Conservation (phyloP, 1,140 invertebrate species). For the Sinonovacula constricta region DNA sequence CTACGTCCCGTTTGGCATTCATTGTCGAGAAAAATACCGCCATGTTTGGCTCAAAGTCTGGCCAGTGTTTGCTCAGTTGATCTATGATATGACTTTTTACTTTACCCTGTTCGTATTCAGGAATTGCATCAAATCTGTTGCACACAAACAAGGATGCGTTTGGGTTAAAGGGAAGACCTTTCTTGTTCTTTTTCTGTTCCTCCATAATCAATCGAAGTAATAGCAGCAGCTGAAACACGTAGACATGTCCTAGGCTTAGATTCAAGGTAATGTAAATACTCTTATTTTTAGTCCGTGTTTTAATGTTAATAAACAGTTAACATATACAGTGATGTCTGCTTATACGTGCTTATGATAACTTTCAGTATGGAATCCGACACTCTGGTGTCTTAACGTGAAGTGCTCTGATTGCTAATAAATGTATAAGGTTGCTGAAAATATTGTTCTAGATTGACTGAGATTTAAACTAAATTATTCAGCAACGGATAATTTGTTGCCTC, state of each 20-base stretch:
- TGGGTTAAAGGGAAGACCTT: slow-evolving; percentile 51
- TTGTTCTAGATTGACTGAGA: too few relatives aligned
- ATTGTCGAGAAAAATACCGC: slow-evolving; percentile 59
- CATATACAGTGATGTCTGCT: too few relatives aligned
- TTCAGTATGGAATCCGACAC: background rate
- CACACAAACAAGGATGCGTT: slow-evolving; percentile 63
- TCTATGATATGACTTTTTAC: slow-evolving; percentile 55
- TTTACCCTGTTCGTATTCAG: slow-evolving; percentile 28
- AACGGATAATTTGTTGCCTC: too few relatives aligned
- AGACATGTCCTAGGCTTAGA: too few relatives aligned
- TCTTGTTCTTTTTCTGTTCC: slow-evolving; percentile 22
- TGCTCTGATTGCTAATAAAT: too few relatives aligned
- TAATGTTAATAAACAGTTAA: too few relatives aligned
- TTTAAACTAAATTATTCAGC: too few relatives aligned
- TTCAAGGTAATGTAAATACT: too few relatives aligned
- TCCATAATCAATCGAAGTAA: slow-evolving; percentile 60
- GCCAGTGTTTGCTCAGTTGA: slow-evolving; percentile 61
- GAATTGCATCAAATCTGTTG: slow-evolving; percentile 64
- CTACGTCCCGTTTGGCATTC: slow-evolving; percentile 28
- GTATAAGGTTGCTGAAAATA: slow-evolving; percentile 63
- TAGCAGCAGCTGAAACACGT: slow-evolving; percentile 57
- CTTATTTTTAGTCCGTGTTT: too few relatives aligned
- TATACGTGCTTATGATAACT: too few relatives aligned
- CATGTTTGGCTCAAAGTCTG: slow-evolving; percentile 54
- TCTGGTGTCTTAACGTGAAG: background rate